phyloP scores from a whole-genome alignment of 92 coral and sea anemone genomes.

The Epizoanthus stellaris region DNA sequence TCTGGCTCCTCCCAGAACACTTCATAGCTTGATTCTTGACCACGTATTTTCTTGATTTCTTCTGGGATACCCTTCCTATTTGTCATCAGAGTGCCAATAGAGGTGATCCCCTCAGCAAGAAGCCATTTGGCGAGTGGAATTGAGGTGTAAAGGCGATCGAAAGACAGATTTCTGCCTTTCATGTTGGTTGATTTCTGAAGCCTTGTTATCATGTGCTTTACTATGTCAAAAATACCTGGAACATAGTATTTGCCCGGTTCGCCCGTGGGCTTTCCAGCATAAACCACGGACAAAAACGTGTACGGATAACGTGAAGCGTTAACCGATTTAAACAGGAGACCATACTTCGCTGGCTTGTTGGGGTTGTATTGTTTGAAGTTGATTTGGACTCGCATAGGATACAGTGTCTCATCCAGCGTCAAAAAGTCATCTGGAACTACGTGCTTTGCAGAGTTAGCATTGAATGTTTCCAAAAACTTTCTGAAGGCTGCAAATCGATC shows the following conservation, averaged over 20 bases:
- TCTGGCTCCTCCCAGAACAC: conserved; percentile 1
- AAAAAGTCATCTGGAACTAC: not conserved
- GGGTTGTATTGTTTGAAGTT: conserved; percentile 8
- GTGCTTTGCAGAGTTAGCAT: no score
- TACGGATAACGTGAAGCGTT: conserved; percentile 12
- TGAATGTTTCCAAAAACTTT: no score
- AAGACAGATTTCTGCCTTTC: conserved; percentile 37
- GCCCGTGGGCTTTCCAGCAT: conserved; percentile 18
- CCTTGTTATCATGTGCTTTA: not conserved
- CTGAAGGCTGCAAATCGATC: no score
- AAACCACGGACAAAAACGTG: not conserved
- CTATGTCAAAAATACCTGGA: not conserved
- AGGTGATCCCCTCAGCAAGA: conserved; percentile 24
- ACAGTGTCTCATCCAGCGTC: not conserved
- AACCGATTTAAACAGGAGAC: not conserved
- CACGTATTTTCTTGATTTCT: conserved; percentile 27
- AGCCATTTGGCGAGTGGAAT: conserved; percentile 45
- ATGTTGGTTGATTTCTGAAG: conserved; percentile 11
- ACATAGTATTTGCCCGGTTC: not conserved
- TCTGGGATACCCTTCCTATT: conserved; percentile 54
- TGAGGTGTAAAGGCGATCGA: conserved; percentile 40
- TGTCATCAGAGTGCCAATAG: conserved; percentile 38
- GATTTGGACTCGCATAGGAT: not conserved
- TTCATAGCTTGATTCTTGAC: not conserved
- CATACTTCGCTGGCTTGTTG: not conserved